Base-by-base conservation (phyloP, 2,113 vertebrate species). In the Ammospiza caudacuta region DNA sequence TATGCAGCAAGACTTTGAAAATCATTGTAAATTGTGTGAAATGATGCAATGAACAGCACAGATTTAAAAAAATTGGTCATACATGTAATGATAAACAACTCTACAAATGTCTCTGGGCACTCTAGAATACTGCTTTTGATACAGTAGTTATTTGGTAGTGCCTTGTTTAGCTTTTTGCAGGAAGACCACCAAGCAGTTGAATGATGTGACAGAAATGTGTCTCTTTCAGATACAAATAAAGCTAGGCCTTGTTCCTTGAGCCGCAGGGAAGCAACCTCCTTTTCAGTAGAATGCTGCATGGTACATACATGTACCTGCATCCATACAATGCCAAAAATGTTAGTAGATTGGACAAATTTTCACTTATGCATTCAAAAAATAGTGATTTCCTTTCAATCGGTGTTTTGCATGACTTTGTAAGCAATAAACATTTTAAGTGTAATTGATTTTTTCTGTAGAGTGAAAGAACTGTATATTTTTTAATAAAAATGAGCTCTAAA, bases 401-500 rank as follows among this genome's bases (percentile, higher is more conserved):
- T 73, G 25, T 93, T 95, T 89, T 94, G 18, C 49, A 23, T 93
- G 57, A 57, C 23, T 87, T 72, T 15, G 22, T 67, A 49, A 55
- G 9, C 29, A 83, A 29, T 87, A 44, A 78, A 63, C 24, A 28
- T 70, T 49, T 77, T 43, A 20, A 83, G 35, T 77, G 69, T 63
- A 70, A 44, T 63, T 54, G 12, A 4, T 76, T 13, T 73, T 87
- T 68, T n/a, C 29, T 94, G 61, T 85, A 57, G 77, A 78, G 23
- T 90, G 47, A 72, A 96, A 90, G 41, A 92, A 64, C 21, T 94
- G 84, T 92, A 9, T 94, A 43, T 90, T 78, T 81, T 37, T 9
- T 23, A 96, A 97, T 97, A 97, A 97, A 97, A 86, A 6, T 25
- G 51, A 68, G 14, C 41, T 90, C 29, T 78, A 16, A 96, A 92